These are phyloP conservation scores for Hydrolagus colliei DNA, from an alignment of 2,797 vertebrate genomes.

Conservation along the genomic window DNA sequence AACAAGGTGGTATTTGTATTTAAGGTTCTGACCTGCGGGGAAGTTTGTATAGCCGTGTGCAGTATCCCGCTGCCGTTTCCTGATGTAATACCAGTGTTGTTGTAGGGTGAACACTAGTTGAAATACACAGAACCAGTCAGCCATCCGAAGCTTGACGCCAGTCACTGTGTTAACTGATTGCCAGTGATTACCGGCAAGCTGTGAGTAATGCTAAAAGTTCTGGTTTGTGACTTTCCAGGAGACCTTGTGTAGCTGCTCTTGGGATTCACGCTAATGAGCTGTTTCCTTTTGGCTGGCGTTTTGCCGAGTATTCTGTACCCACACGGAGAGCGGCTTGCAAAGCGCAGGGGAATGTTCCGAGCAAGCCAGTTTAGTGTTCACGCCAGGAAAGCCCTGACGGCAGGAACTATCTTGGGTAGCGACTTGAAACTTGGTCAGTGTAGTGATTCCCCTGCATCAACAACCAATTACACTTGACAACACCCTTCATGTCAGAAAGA, in stretches of 20 bases:
- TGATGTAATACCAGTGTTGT: too few species aligned
- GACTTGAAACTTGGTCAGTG: not conserved
- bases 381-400: not conserved
- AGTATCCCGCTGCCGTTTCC: too few species aligned
- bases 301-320: not conserved
- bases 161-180: not conserved
- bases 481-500: too few species aligned
- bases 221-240: not conserved
- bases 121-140: too few species aligned
- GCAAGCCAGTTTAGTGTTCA: constrained; percentile 14
- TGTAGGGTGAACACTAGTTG: too few species aligned
- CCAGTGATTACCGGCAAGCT: not conserved
- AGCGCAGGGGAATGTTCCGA: not conserved
- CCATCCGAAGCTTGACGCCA: not conserved
- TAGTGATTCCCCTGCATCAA: too few species aligned
- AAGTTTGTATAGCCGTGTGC: too few species aligned
- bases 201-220: not conserved
- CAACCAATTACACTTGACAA: too few species aligned
- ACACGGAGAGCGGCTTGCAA: not conserved
- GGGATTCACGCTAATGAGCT: not conserved
- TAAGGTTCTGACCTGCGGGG: too few species aligned
- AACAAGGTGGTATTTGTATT: too few species aligned
- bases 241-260: not conserved
- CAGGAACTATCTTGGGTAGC: not conserved
- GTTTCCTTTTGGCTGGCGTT: not conserved